phyloP scores from a whole-genome alignment of 2,888 invertebrate genomes.

The Liopterus haemorrhoidalis region DNA sequence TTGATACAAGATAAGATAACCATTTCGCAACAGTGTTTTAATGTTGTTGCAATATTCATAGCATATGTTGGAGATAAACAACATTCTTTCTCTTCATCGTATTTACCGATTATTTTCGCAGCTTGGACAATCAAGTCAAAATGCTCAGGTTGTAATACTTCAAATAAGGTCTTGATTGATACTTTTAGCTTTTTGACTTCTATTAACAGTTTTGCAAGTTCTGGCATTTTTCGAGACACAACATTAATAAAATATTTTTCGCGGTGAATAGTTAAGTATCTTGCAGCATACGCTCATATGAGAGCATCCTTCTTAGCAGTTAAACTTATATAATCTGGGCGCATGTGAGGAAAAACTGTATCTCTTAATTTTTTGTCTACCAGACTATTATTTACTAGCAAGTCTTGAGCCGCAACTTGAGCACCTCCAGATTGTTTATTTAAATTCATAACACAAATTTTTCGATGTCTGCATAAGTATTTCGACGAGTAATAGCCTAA shows the following conservation, averaged over 20 bases:
- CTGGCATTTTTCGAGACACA: slow-evolving; percentile 18
- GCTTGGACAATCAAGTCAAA: slow-evolving; percentile 12
- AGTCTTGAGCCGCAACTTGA: too few relatives aligned
- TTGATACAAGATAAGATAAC: too few relatives aligned
- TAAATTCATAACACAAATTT: too few relatives aligned
- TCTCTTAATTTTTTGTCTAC: slow-evolving; percentile 9
- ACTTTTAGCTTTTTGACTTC: slow-evolving; percentile 9
- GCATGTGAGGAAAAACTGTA: slow-evolving; percentile 13
- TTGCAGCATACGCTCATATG: slow-evolving; percentile 16
- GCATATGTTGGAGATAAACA: slow-evolving; percentile 12
- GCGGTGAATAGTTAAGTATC: slow-evolving; percentile 13
- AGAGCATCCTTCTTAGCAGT: slow-evolving; percentile 10
- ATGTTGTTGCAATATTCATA: slow-evolving; percentile 15
- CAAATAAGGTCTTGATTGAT: slow-evolving; percentile 8
- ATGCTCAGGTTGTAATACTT: slow-evolving; percentile 9
- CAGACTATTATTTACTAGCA: too few relatives aligned
- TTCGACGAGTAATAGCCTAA: too few relatives aligned
- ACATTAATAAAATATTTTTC: slow-evolving; percentile 14
- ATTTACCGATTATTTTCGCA: slow-evolving; percentile 16
- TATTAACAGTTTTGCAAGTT: slow-evolving; percentile 14
- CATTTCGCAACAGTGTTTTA: slow-evolving; percentile 19
- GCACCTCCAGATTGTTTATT: too few relatives aligned
- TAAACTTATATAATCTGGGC: slow-evolving; percentile 11
- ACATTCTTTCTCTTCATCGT: slow-evolving; percentile 14
- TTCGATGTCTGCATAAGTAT: too few relatives aligned